Percentiles rank a stretch among this genome's conserved stretches.
Evolutionary conservation across 2,797 vertebrate species (phyloP).

Genomic region (Botia almorhae): DNA sequence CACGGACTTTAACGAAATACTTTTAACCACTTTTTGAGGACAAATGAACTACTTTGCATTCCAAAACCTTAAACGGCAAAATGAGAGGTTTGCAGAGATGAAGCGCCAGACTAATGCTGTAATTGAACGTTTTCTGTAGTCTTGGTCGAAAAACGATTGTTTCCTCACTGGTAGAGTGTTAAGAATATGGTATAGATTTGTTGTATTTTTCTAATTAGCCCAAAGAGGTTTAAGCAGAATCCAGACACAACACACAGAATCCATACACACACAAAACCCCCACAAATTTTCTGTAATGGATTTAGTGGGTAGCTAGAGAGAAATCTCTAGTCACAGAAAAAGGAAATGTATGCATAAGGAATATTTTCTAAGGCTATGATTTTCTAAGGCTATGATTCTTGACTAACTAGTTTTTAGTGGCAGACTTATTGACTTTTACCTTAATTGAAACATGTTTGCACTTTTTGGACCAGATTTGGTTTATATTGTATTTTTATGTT

Average conservation of each 20-base stretch:
- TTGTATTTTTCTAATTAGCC: background rate
- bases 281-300: background rate
- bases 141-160: background rate
- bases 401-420: constrained; percentile 4
- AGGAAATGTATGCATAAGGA: background rate
- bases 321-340: background rate
- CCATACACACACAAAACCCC: background rate
- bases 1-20: constrained; percentile 52
- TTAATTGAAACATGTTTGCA: constrained; percentile 67
- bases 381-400: too few species aligned
- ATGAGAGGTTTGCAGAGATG: constrained; percentile 54
- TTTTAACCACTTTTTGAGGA: constrained; percentile 8
- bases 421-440: background rate
- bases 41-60: constrained; percentile 69
- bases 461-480: constrained; percentile 73
- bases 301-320: background rate
- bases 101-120: constrained; percentile 22
- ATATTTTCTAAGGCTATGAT: background rate
- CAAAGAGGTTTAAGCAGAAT: background rate
- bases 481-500: constrained; percentile 64
- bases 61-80: constrained; percentile 63
- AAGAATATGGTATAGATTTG: background rate
- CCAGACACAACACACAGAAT: background rate
- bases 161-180: background rate
- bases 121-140: constrained; percentile 26